Percentiles rank a stretch among this genome's conserved stretches.
phyloP scores from a whole-genome alignment of 1,140 invertebrate species.

The Drosophila ironensis region DNA sequence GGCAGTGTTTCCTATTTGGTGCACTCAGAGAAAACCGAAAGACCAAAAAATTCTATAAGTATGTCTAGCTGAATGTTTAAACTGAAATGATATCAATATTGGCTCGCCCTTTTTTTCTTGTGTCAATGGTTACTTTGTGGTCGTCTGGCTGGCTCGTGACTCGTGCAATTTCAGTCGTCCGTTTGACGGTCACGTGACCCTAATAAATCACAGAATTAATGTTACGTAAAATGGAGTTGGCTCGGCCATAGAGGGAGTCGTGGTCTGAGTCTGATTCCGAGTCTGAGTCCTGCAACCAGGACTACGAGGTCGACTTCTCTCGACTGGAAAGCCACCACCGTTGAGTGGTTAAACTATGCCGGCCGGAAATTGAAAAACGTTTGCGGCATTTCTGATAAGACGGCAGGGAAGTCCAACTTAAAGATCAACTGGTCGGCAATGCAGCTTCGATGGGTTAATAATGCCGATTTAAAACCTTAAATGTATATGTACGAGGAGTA shows the following conservation, averaged over 20 bases:
- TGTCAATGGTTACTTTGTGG: conserved; percentile 48
- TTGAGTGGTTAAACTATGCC: conserved; percentile 64
- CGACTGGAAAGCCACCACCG: conserved; percentile 11
- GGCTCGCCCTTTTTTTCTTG: conserved; percentile 23
- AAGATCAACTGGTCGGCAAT: conserved; percentile 44
- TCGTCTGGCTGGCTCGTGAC: conserved; percentile 68
- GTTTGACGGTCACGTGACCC: conserved; percentile 82
- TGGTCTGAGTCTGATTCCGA: neutral
- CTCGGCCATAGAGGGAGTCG: conserved; percentile 12
- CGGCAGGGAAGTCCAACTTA: conserved; percentile 23
- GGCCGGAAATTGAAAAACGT: conserved; percentile 77
- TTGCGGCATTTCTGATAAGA: conserved; percentile 75
- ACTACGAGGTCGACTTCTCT: conserved; percentile 9
- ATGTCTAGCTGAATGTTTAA: no score
- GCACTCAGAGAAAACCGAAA: neutral
- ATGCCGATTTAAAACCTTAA: conserved; percentile 7
- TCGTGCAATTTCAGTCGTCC: conserved; percentile 66
- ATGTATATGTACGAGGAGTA: neutral
- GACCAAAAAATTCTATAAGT: neutral
- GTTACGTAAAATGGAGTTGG: conserved; percentile 82
- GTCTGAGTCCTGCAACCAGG: neutral
- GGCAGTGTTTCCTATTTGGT: neutral
- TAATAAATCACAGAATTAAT: conserved; percentile 82
- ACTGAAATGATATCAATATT: neutral
- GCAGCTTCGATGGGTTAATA: conserved; percentile 21